A percentile compares a stretch with the other conserved stretches of the same genome.
phyloP scores from a whole-genome alignment of 2,797 vertebrate species.

The Ctenochaetus hawaiiensis region DNA sequence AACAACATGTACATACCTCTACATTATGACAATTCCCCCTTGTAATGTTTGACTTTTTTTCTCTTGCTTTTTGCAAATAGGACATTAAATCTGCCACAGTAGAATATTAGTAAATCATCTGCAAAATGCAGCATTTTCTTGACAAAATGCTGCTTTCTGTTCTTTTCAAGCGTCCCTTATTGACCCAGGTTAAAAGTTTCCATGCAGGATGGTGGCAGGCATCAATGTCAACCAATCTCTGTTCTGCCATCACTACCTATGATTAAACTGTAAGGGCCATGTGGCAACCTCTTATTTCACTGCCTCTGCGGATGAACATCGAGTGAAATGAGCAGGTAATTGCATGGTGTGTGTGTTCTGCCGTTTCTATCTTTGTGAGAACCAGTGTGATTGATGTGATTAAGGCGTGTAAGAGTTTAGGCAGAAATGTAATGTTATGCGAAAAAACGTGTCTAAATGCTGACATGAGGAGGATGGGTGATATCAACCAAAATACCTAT shows the following conservation, averaged over 20 bases:
- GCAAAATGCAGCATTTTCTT: constrained; percentile 10
- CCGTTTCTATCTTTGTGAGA: constrained; percentile 37
- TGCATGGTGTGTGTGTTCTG: constrained; percentile 33
- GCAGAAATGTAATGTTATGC: constrained; percentile 2
- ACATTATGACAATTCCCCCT: too few species aligned
- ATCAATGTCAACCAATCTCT: constrained; percentile 39
- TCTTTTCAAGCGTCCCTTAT: neutral
- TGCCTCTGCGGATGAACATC: constrained; percentile 44
- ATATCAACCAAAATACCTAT: neutral
- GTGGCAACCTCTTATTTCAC: constrained; percentile 67
- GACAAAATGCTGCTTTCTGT: neutral
- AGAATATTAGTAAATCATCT: neutral
- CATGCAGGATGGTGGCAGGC: neutral
- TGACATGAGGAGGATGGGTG: neutral
- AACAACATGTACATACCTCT: too few species aligned
- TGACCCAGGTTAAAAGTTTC: neutral
- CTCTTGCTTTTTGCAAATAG: neutral
- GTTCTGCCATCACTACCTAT: constrained; percentile 54
- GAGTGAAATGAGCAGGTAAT: constrained; percentile 52
- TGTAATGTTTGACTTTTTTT: neutral
- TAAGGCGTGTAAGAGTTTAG: constrained; percentile 18
- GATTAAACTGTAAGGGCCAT: constrained; percentile 64
- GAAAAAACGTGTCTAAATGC: neutral
- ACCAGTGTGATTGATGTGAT: constrained; percentile 33
- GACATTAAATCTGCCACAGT: neutral